These are phyloP conservation scores for Axis porcinus DNA, from an alignment of 2,113 vertebrate genomes.

Conservation along the genomic window DNA sequence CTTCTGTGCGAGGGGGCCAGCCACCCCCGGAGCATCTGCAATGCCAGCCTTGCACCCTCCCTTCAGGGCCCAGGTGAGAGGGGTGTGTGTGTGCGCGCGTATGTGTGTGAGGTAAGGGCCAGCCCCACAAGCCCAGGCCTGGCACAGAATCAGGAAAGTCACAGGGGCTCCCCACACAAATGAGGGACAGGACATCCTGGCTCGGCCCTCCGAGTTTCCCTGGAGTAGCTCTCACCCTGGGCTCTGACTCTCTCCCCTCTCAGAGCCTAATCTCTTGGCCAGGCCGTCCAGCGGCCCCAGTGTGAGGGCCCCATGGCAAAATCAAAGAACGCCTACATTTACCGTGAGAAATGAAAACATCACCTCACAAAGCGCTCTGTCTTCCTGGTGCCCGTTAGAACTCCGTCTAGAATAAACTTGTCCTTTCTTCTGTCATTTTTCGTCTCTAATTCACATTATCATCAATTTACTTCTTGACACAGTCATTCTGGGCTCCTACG, in stretches of 20 bases:
- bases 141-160: neutral
- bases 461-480: slow-evolving; percentile 80
- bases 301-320: slow-evolving; percentile 30
- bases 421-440: slow-evolving; percentile 71
- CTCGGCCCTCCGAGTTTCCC: neutral
- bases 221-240: neutral
- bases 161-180: neutral
- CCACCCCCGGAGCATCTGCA: neutral
- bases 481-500: slow-evolving; percentile 66
- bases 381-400: slow-evolving; percentile 64
- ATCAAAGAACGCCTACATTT: slow-evolving; percentile 66
- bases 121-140: neutral
- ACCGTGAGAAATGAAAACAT: slow-evolving; percentile 73
- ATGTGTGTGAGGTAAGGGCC: neutral
- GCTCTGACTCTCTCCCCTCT: neutral
- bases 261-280: slow-evolving; percentile 17
- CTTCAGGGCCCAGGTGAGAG: neutral
- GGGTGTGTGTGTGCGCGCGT: neutral
- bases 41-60: neutral
- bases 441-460: slow-evolving; percentile 75
- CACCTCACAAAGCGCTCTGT: slow-evolving; percentile 69
- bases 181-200: neutral
- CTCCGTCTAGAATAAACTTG: slow-evolving; percentile 71
- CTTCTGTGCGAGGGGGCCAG: neutral
- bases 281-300: neutral